A percentile compares a stretch with the other conserved stretches of the same genome.
Conservation (phyloP, 2,888 invertebrate species). For the Idaea biselata region DNA sequence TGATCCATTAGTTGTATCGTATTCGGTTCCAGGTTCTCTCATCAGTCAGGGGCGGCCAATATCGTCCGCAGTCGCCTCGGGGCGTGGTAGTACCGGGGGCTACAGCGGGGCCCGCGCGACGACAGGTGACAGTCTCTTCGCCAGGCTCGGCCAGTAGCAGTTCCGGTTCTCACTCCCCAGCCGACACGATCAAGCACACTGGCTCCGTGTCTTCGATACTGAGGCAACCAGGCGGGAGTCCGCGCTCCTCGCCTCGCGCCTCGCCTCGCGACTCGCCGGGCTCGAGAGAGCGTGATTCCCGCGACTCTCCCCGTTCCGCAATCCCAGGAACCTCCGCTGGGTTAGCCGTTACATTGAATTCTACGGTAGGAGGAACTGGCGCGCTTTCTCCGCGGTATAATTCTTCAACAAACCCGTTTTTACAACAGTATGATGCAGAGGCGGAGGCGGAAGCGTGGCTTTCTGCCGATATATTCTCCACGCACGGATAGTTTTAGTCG, state of each 20-base stretch:
- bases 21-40: slow-evolving; percentile 80
- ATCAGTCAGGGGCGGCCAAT: slow-evolving; percentile 86
- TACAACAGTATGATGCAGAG: slow-evolving; percentile 78
- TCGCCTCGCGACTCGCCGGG: slow-evolving; percentile 67
- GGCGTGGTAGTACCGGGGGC: slow-evolving; percentile 77
- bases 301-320: slow-evolving; percentile 61
- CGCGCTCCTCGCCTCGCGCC: slow-evolving; percentile 59
- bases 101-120: slow-evolving; percentile 44
- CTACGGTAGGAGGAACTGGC: slow-evolving; percentile 29
- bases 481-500: slow-evolving; percentile 74
- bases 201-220: slow-evolving; percentile 73
- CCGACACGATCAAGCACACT: slow-evolving; percentile 86
- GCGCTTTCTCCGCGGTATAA: slow-evolving; percentile 66
- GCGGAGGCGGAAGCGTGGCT: slow-evolving; percentile 76
- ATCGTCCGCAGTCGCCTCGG: slow-evolving; percentile 86
- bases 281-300: slow-evolving; percentile 44
- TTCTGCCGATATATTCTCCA: slow-evolving; percentile 72
- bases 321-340: slow-evolving; percentile 83
- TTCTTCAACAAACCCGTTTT: slow-evolving; percentile 81
- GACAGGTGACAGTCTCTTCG: slow-evolving; percentile 68
- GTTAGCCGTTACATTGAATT: slow-evolving; percentile 81
- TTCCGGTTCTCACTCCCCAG: slow-evolving; percentile 90
- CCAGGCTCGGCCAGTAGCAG: slow-evolving; percentile 94
- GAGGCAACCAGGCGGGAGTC: slow-evolving; percentile 65
- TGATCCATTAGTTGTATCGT: background rate